Percentiles rank a stretch among this genome's conserved stretches.
phyloP scores from a whole-genome alignment of 1,140 invertebrate genomes.

The Melipona quadrifasciata region DNA sequence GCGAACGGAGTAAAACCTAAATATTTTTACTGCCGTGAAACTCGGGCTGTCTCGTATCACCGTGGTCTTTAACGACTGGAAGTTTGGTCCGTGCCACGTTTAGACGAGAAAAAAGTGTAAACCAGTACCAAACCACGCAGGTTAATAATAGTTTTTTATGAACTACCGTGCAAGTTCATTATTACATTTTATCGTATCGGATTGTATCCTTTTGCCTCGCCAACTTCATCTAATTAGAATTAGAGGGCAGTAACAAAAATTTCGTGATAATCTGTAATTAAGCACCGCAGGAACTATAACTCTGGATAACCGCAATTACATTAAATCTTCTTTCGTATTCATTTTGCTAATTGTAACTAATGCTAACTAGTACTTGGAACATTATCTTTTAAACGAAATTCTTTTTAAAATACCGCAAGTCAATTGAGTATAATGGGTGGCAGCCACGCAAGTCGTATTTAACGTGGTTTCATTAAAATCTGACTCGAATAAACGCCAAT shows the following conservation, averaged over 20 bases:
- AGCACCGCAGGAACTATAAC: not conserved
- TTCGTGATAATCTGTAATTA: not conserved
- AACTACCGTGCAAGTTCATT: slow-evolving; percentile 1
- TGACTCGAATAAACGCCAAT: slow-evolving; percentile 11
- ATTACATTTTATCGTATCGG: not conserved
- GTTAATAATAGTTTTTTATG: slow-evolving; percentile 45
- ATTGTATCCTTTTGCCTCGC: too few relatives aligned
- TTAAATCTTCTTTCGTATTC: not conserved
- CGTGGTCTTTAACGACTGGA: slow-evolving; percentile 42
- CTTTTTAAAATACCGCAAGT: not conserved
- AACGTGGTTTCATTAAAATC: slow-evolving; percentile 18
- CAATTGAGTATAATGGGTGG: not conserved
- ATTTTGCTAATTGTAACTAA: not conserved
- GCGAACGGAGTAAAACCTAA: slow-evolving; percentile 33
- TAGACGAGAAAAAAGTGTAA: slow-evolving; percentile 37
- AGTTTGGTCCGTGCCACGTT: slow-evolving; percentile 27
- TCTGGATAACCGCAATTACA: not conserved
- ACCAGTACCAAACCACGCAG: slow-evolving; percentile 2
- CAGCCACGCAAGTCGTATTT: not conserved
- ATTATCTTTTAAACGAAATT: not conserved
- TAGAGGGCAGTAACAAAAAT: not conserved
- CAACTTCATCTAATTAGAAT: too few relatives aligned
- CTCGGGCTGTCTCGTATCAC: slow-evolving; percentile 41
- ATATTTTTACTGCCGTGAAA: slow-evolving; percentile 44
- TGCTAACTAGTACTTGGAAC: too few relatives aligned